Evolutionary conservation across 92 coral and sea anemone genomes (phyloP).

Genomic region (Isaurus tuberculatus): DNA sequence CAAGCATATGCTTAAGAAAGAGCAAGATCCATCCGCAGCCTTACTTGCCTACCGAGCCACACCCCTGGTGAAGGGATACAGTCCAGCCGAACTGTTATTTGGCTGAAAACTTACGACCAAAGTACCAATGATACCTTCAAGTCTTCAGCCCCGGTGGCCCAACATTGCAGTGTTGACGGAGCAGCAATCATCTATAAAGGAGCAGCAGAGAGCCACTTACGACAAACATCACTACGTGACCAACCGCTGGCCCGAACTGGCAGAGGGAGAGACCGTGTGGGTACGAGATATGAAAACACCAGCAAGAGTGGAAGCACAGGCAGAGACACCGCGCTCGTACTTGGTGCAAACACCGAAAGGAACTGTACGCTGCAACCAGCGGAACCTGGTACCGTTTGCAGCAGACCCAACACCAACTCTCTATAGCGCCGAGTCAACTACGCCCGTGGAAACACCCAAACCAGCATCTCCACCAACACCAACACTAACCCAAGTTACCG

Average conservation of each 20-base stretch:
- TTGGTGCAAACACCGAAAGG: constrained; percentile 35
- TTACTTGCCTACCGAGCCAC: not conserved
- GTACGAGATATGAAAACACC: constrained; percentile 43
- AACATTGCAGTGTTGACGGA: not conserved
- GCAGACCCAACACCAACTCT: not conserved
- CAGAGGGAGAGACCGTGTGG: constrained; percentile 55
- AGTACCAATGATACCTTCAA: not conserved
- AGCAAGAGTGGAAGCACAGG: constrained; percentile 45
- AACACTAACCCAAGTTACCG: constrained; percentile 19
- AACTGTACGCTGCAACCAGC: constrained; percentile 52
- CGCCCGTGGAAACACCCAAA: not conserved
- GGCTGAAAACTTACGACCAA: not conserved
- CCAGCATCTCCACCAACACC: constrained; percentile 14
- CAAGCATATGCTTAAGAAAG: constrained; percentile 10
- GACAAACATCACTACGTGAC: not conserved
- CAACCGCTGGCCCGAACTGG: not conserved
- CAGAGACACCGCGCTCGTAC: constrained; percentile 58
- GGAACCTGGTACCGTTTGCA: constrained; percentile 1
- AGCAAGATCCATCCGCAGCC: constrained; percentile 12
- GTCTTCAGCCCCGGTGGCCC: not conserved
- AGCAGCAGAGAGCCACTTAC: not conserved
- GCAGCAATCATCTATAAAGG: not conserved
- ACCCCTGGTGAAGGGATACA: not conserved
- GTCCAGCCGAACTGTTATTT: constrained; percentile 6
- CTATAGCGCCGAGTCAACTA: not conserved